Base-by-base conservation (phyloP, 2,113 vertebrate genomes). In the Triplophysa rosa region DNA sequence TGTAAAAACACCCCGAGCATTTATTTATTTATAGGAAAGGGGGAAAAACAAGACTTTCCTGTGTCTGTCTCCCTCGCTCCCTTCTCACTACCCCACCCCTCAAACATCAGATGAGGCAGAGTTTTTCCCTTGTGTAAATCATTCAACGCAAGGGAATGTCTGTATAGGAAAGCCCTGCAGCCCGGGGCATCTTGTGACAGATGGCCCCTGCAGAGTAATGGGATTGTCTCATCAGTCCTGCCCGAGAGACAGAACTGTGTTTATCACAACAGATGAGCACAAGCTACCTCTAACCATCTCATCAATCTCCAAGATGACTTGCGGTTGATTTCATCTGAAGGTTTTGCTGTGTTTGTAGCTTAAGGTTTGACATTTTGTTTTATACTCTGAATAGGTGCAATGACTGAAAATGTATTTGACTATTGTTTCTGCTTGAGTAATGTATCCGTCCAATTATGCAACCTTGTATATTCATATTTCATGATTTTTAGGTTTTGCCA, bases 141-240 rank as follows among this genome's bases (percentile, higher is more conserved):
- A 74, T 58, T 13, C n/a, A 33, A 70, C 26, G 64, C 19, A 13
- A 42, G 68, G 79, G 63, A 67, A 77, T 62, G 76, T 73, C 74
- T 78, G 74, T 77, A 65, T 73, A 75, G 62, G 78, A 71, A 78
- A 77, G 33, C 58, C 71, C 81, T 72, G 70, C 40, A 65, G 80
- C 76, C 67, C 63, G 66, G 54, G 70, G 78, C 21, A 79, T 62
- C 64, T 66, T 67, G 58, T 70, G 74, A 85, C 86, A 82, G 82
- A 85, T 85, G 80, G 75, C 78, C 69, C 79, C 83, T 61, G 61
- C 61, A 82, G 72, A 87, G 83, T 72, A 40, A 62, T 26, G 69
- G 71, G 81, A 77, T 71, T 67, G 79, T 67, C 79, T 80, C 79
- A 82, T 84, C 78, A 75, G 81, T 70, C 67, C 73, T 69, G 68